Base-by-base conservation (phyloP, 2,113 vertebrate species). In the Calidris pugnax region DNA sequence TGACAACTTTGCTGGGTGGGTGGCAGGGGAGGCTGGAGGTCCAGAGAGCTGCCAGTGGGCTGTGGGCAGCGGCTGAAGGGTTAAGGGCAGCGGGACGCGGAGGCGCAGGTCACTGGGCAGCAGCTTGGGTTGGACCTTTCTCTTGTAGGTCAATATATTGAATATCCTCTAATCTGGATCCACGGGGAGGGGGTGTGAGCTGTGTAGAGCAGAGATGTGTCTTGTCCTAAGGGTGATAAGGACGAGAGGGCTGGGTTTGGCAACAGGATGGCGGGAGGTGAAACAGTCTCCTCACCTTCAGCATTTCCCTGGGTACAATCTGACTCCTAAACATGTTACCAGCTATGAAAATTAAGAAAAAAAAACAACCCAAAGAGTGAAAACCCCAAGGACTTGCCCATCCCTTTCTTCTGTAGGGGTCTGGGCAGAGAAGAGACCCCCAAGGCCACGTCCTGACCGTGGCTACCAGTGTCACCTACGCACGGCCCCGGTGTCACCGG, bases 181-280 rank as follows among this genome's bases (percentile, higher is more conserved):
- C 0, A 5, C 0, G 27, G 47, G 59, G 8, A 3, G 2, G 0
- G 27, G 64, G 55, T 21, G 22, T 0, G 12, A 39, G 11, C 57
- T 4, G 3, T 8, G 74, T 0, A 3, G 68, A 39, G 90, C 23
- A 43, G 22, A 35, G 72, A 28, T 15, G 5, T 2, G 37, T 11
- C 78, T 33, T 35, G 64, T 55, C 14, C 84, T 17, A 16, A 32
- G 19, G 4, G 20, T 14, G 81, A 4, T 0, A 2, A 27, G 64
- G 57, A 17, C 4, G 6, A 53, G 51, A 35, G 84, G 67, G 94
- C 35, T 53, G 15, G 75, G 21, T 63, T 33, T 51, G 56, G 22
- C 51, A 8, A 37, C 0, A 6, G 57, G 20, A 8, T 2, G 10
- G 59, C 55, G 33, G 62, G 32, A 75, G 56, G 20, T 0, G 79